Evolutionary conservation across 2,113 vertebrate genomes (phyloP).

Genomic region (Rhinogobius similis): DNA sequence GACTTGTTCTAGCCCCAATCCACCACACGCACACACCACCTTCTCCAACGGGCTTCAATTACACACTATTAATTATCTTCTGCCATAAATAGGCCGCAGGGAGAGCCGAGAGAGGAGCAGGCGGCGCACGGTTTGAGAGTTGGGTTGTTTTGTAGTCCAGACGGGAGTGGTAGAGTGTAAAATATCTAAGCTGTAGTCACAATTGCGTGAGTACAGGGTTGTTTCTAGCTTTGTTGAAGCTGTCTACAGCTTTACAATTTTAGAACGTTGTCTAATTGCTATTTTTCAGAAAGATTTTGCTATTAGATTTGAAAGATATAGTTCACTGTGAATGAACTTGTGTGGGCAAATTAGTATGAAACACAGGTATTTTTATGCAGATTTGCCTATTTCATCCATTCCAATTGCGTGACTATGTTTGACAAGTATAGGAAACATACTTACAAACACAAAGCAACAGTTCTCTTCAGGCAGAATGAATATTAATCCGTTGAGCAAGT

Average conservation of each 20-base stretch:
- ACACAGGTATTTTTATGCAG: too few relatives aligned
- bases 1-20: neutral
- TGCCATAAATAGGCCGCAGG: slow-evolving; percentile 49
- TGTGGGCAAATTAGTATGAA: too few relatives aligned
- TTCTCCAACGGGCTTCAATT: slow-evolving; percentile 38
- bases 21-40: slow-evolving; percentile 8
- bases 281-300: neutral
- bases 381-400: too few relatives aligned
- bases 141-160: neutral
- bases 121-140: neutral
- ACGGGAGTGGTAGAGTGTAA: too few relatives aligned
- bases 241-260: neutral
- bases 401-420: too few relatives aligned
- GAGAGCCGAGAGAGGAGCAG: slow-evolving; percentile 28
- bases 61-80: slow-evolving; percentile 50
- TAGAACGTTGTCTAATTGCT: neutral
- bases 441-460: too few relatives aligned
- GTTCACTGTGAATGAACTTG: too few relatives aligned
- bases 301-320: neutral
- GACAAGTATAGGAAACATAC: too few relatives aligned
- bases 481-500: too few relatives aligned
- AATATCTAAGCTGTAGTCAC: too few relatives aligned
- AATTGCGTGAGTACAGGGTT: neutral
- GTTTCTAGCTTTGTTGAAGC: too few relatives aligned
- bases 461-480: too few relatives aligned